Evolutionary conservation across 2,888 invertebrate species (phyloP), one percentile per base, ranked within the genome.

Genomic region (Homarus gammarus): DNA sequence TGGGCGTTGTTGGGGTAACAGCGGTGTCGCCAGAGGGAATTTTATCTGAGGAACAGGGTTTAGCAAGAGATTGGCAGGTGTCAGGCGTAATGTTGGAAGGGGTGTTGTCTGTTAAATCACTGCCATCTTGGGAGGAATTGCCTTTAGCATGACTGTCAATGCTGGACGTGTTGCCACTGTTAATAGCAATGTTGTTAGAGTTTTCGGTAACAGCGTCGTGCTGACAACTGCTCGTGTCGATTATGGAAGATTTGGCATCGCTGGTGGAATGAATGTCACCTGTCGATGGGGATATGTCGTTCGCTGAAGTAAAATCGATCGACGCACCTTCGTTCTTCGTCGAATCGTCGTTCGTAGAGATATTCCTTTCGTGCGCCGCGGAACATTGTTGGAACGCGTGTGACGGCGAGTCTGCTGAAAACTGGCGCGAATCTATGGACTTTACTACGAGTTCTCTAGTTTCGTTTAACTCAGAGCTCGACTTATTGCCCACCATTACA

Each of bases 271-370:
- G 27, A 64, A n/a, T 6, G 2, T 64, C 64, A 64, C 5, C 64
- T 5, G 64, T 64, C 64, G 64, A 27, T 64, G 64, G n/a, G 27
- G n/a, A 27, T 27, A 6, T 64, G 64, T 64, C 64, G 64, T 64
- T 64, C 64, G 64, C 27, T 64, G 64, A 22, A 6, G 64, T 27
- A 27, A 64, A 3, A 22, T 64, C 64, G 64, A 27, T 64, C 64
- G 64, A 64, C 27, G 64, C 6, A 27, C 64, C n/a, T 64, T 64
- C 64, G 64, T 64, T 64, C n/a, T n/a, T 64, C 64, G 27, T n/a
- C 64, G 27, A 64, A 22, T 64, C 64, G 22, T 64, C 64, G 64
- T 27, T 64, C 64, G 64, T 22, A 64, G 64, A 27, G 27, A 27
- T 12, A 64, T 5, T 5, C 27, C 6, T 2, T 5, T 64, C 64